Percentiles rank a stretch among this genome's conserved stretches.
Evolutionary conservation across 2,113 vertebrate genomes (phyloP).

Genomic region (Neofelis nebulosa): DNA sequence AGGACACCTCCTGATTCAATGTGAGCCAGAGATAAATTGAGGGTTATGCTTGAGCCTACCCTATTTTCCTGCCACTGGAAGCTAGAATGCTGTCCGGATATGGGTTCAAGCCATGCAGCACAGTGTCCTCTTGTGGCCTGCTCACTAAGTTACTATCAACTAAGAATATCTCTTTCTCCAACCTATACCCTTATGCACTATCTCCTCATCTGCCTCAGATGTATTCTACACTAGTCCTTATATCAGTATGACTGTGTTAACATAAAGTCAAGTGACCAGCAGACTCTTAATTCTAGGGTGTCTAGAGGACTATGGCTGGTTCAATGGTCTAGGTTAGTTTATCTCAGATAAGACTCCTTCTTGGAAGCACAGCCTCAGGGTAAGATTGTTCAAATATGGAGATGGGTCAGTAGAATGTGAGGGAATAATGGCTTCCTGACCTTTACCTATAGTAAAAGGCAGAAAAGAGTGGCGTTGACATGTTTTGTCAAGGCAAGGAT

Average conservation of each 20-base stretch:
- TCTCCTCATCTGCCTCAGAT: not conserved
- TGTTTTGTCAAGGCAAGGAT: not conserved
- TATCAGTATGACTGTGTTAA: not conserved
- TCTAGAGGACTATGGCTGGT: not conserved
- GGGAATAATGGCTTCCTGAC: constrained; percentile 12
- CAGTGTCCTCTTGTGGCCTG: not conserved
- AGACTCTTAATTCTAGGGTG: not conserved
- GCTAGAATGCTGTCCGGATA: not conserved
- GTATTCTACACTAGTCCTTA: not conserved
- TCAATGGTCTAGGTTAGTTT: not conserved
- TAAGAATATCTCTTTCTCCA: not conserved
- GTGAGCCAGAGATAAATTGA: constrained; percentile 17
- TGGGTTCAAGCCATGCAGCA: not conserved
- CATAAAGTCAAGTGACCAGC: not conserved
- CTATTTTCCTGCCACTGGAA: constrained; percentile 13
- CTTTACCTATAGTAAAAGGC: not conserved
- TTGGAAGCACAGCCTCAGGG: not conserved
- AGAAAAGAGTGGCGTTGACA: not conserved
- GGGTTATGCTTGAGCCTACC: not conserved
- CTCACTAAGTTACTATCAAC: not conserved
- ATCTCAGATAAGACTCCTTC: not conserved
- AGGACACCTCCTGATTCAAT: not conserved
- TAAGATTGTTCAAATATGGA: not conserved
- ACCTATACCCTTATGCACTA: not conserved
- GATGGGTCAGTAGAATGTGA: not conserved